A percentile compares a stretch with the other conserved stretches of the same genome.
Evolutionary conservation across 2,113 vertebrate species (phyloP).

Genomic region (Brachyhypopomus gauderio): DNA sequence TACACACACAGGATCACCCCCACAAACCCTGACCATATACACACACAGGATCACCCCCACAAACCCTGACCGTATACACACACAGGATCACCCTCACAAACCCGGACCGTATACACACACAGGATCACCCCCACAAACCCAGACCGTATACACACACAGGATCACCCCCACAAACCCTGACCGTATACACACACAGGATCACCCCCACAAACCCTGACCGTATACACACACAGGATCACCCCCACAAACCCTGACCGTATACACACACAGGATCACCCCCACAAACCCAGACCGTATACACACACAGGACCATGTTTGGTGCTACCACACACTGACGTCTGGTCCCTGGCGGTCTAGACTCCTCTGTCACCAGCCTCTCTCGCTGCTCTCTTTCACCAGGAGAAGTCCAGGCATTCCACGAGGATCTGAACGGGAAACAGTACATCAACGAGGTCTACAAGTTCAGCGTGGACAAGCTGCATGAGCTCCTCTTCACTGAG

Average conservation of each 20-base stretch:
- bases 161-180: background rate
- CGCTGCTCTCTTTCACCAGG: conserved; percentile 69
- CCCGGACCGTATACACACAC: background rate
- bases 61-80: background rate
- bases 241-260: too few relatives aligned
- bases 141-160: background rate
- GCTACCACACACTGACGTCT: too few relatives aligned
- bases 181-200: background rate
- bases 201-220: too few relatives aligned
- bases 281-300: too few relatives aligned
- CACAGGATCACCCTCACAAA: background rate
- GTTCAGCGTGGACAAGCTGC: conserved; percentile 95
- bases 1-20: too few relatives aligned
- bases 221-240: too few relatives aligned
- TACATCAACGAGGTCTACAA: conserved; percentile 96
- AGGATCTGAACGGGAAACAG: conserved; percentile 91
- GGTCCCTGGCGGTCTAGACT: background rate
- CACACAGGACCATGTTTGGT: too few relatives aligned
- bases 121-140: background rate
- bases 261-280: too few relatives aligned
- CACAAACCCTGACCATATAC: too few relatives aligned
- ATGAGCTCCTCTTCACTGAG: conserved; percentile 91
- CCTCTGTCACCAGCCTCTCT: background rate
- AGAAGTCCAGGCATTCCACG: conserved; percentile 93
- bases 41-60: too few relatives aligned